A percentile compares a stretch with the other conserved stretches of the same genome.
phyloP scores from a whole-genome alignment of 1,140 invertebrate genomes.

The Cyphomyrmex costatus region DNA sequence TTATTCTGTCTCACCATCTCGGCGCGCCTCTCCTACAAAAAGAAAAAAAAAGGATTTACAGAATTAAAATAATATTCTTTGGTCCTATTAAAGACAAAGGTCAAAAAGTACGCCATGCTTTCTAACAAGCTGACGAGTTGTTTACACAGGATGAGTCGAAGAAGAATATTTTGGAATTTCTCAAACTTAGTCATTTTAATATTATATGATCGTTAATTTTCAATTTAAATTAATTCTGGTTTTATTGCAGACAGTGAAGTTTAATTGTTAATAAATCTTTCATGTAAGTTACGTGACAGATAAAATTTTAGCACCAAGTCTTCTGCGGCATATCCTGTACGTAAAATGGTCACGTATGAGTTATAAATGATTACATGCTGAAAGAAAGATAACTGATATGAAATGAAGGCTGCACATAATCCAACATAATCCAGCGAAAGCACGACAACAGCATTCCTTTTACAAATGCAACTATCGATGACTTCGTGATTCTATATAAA shows the following conservation, averaged over 20 bases:
- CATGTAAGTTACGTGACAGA: neutral
- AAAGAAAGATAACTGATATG: constrained; percentile 28
- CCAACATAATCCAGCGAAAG: constrained; percentile 67
- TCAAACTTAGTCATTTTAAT: neutral
- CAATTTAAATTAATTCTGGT: neutral
- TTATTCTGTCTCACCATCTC: constrained; percentile 95
- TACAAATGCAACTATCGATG: constrained; percentile 40
- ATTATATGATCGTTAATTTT: neutral
- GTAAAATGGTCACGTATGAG: constrained; percentile 29
- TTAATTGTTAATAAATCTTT: neutral
- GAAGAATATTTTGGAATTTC: constrained; percentile 14
- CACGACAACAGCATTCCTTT: constrained; percentile 50
- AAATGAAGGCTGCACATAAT: constrained; percentile 46
- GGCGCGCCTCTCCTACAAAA: constrained; percentile 93
- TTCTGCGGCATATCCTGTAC: constrained; percentile 9
- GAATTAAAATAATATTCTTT: neutral
- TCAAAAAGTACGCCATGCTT: constrained; percentile 61
- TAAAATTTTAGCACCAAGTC: neutral
- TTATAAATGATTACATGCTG: constrained; percentile 36
- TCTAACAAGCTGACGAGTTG: constrained; percentile 64
- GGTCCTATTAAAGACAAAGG: constrained; percentile 13
- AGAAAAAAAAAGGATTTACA: constrained; percentile 24
- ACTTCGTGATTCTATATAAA: constrained; percentile 60
- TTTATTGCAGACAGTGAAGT: constrained; percentile 9
- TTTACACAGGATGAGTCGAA: constrained; percentile 26